Evolutionary conservation across 1,140 invertebrate species (phyloP).

Genomic region (Stegodyphus mimosarum): DNA sequence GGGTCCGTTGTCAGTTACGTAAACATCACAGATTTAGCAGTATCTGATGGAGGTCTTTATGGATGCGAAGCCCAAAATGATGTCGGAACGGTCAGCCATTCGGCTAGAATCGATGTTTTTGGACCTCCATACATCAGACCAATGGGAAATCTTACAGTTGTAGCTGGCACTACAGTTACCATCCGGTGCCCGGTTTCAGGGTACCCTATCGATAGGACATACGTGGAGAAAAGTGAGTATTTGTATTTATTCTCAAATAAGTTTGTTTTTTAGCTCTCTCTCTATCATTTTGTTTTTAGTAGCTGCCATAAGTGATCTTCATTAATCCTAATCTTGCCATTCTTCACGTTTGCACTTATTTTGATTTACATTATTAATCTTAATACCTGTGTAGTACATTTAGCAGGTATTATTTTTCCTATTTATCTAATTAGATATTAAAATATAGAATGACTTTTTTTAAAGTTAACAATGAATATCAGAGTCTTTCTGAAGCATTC

Average conservation of each 20-base stretch:
- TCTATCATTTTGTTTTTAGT: neutral
- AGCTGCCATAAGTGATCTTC: neutral
- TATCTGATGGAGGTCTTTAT: slow-evolving; percentile 71
- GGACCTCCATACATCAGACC: slow-evolving; percentile 88
- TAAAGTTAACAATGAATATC: too few relatives aligned
- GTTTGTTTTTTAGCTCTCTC: too few relatives aligned
- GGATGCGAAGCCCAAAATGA: slow-evolving; percentile 91
- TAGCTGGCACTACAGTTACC: slow-evolving; percentile 84
- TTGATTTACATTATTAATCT: too few relatives aligned
- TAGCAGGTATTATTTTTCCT: too few relatives aligned
- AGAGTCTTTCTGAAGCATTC: too few relatives aligned
- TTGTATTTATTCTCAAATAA: neutral
- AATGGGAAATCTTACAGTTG: slow-evolving; percentile 91
- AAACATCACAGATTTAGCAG: slow-evolving; percentile 63
- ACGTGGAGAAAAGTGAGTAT: slow-evolving; percentile 84
- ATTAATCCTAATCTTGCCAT: too few relatives aligned
- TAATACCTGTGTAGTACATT: too few relatives aligned
- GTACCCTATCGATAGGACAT: slow-evolving; percentile 88
- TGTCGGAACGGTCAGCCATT: slow-evolving; percentile 87
- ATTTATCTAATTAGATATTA: too few relatives aligned
- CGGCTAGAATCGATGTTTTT: slow-evolving; percentile 90
- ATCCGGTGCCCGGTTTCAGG: slow-evolving; percentile 95
- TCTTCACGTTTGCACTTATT: too few relatives aligned
- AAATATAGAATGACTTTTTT: too few relatives aligned
- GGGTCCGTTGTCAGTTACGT: slow-evolving; percentile 62